Base-by-base conservation (phyloP, 2,797 vertebrate genomes). In the Microcaecilia unicolor region DNA sequence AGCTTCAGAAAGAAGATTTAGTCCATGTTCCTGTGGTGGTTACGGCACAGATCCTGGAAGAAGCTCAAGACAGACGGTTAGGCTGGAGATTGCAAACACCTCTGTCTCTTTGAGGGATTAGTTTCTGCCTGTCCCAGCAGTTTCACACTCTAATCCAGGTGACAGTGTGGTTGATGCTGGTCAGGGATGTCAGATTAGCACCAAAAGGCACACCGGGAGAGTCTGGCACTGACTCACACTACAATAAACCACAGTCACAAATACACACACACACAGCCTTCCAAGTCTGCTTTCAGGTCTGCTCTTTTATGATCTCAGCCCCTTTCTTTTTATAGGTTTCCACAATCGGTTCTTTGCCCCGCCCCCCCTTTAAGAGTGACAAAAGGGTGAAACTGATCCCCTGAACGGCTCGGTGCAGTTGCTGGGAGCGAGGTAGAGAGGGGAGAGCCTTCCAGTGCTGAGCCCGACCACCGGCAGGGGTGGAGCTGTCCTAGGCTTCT, bases 291-390 rank as follows among this genome's bases (percentile, higher is more conserved):
- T 28, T 26, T 48, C 35, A 44, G 31, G 37, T 53, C 61, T 65
- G 59, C 46, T 56, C 60, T 74, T 80, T 83, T 77, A 79, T 80
- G 70, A 77, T 76, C 74, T 72, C 64, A 57, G 75, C 70, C 76
- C 58, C 69, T 57, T 43, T 68, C 83, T 84, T 85, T 85, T 83
- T 86, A 80, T 76, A 82, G 76, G 74, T 62, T 30, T 66, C 44
- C 57, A 36, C 81, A 75, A 78, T 72, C 69, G 64, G 47, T 58
- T 67, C 50, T 58, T 79, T 70, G 71, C 67, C 78, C 86, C 78
- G 75, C 84, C 81, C 78, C 80, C 78, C 65, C 72, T 75, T 49
- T 63, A 66, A 45, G 35, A 67, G 60, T 63, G 76, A 86, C 86
- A 74, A 69, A n/a, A 72, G 72, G 55, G 48, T 58, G 70, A 83